phyloP scores from a whole-genome alignment of 1,140 invertebrate genomes.

The Augochlora pura region DNA sequence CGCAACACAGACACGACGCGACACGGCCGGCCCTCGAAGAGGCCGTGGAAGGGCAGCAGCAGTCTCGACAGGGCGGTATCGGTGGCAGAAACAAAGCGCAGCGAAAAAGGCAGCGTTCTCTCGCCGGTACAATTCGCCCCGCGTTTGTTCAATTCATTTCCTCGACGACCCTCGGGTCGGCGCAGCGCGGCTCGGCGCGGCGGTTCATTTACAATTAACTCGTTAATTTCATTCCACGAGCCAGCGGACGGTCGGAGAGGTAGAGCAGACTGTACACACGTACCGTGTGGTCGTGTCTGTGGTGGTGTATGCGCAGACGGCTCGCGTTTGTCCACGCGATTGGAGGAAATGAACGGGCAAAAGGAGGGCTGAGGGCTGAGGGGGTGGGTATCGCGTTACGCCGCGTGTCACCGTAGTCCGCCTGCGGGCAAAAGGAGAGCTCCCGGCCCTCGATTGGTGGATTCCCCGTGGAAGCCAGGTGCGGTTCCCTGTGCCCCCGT shows the following conservation, averaged over 20 bases:
- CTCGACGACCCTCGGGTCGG: constrained; percentile 12
- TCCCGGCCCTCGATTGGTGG: constrained; percentile 65
- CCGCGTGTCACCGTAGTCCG: constrained; percentile 57
- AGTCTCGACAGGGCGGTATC: too few relatives aligned
- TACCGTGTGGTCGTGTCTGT: too few relatives aligned
- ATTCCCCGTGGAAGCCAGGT: constrained; percentile 74
- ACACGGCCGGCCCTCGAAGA: too few relatives aligned
- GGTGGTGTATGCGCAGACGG: not conserved
- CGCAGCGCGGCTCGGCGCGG: not conserved
- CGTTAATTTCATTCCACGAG: constrained; percentile 21
- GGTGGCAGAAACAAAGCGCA: not conserved
- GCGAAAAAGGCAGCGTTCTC: constrained; percentile 15
- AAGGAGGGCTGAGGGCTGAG: constrained; percentile 2
- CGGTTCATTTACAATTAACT: constrained; percentile 46
- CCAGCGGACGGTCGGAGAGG: too few relatives aligned
- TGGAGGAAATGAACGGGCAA: constrained; percentile 15
- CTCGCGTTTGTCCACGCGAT: constrained; percentile 23
- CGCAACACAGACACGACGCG: too few relatives aligned
- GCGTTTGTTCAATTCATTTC: constrained; percentile 24
- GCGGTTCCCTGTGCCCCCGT: constrained; percentile 67
- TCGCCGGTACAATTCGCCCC: not conserved
- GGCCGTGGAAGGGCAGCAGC: too few relatives aligned
- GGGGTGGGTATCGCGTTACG: constrained; percentile 19
- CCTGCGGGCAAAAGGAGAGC: constrained; percentile 24
- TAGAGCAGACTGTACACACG: too few relatives aligned